Evolutionary conservation across 1,140 invertebrate species (phyloP).

Genomic region (Eulimnadia texana): DNA sequence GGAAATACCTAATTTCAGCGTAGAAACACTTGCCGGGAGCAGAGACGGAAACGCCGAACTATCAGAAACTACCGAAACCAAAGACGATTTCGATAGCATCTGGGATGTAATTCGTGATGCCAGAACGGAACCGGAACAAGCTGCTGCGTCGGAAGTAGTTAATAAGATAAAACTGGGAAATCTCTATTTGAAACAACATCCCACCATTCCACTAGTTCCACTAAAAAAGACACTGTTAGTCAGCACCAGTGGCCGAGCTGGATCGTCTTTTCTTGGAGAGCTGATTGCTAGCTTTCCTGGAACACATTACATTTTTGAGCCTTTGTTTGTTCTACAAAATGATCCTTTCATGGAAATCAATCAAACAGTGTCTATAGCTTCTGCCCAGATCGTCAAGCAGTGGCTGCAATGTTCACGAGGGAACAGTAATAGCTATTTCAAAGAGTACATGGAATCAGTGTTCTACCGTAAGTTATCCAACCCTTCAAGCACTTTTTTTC

Average conservation of each 20-base stretch:
- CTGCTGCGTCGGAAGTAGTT: too few species aligned
- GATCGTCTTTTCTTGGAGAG: background rate
- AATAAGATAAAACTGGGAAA: background rate
- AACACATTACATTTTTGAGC: background rate
- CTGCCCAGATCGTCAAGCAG: background rate
- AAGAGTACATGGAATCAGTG: background rate
- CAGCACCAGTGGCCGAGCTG: background rate
- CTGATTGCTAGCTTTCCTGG: background rate
- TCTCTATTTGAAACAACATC: background rate
- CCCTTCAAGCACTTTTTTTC: too few species aligned
- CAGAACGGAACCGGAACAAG: too few species aligned
- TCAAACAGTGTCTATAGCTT: background rate
- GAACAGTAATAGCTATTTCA: background rate
- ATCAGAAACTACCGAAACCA: too few species aligned
- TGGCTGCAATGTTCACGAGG: background rate
- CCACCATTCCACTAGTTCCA: background rate
- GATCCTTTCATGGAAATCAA: background rate
- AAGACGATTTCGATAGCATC: too few species aligned
- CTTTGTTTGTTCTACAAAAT: background rate
- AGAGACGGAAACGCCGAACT: too few species aligned
- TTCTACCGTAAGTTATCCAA: background rate
- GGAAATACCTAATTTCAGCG: too few species aligned
- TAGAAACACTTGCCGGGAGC: too few species aligned
- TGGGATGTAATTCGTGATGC: too few species aligned
- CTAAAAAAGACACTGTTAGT: background rate